A percentile compares a stretch with the other conserved stretches of the same genome.
Evolutionary conservation across 2,888 invertebrate species (phyloP).

Genomic region (Hirtodrosophila alboralis): DNA sequence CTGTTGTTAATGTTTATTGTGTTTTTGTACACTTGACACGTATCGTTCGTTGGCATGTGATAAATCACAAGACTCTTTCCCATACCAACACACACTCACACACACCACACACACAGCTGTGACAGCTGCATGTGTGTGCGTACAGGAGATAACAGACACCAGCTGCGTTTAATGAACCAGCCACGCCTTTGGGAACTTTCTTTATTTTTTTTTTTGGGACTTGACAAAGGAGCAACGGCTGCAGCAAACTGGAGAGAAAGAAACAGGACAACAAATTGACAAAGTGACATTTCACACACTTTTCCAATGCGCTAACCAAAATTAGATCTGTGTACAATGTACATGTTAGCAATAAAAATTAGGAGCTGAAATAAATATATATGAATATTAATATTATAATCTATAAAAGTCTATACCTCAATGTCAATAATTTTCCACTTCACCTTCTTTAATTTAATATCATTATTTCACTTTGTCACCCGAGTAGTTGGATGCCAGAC

Average conservation of each 20-base stretch:
- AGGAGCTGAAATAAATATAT: too few species aligned
- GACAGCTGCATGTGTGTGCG: constrained; percentile 31
- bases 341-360: too few species aligned
- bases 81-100: constrained; percentile 17
- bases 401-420: too few species aligned
- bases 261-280: constrained; percentile 19
- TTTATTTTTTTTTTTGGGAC: too few species aligned
- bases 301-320: constrained; percentile 16
- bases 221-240: constrained; percentile 49
- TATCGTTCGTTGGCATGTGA: constrained; percentile 64
- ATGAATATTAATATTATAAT: too few species aligned
- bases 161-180: constrained; percentile 79
- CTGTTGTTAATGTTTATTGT: constrained; percentile 69
- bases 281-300: constrained; percentile 1
- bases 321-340: background rate
- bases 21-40: constrained; percentile 74
- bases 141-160: constrained; percentile 65
- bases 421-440: too few species aligned
- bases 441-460: too few species aligned
- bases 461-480: too few species aligned
- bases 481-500: too few species aligned
- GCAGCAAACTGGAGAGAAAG: constrained; percentile 24
- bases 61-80: constrained; percentile 62
- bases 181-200: constrained; percentile 63
- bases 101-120: constrained; percentile 24